These are phyloP conservation scores for Psococerastis gibbosa DNA, from an alignment of 2,888 invertebrate species.

Conservation along the genomic window DNA sequence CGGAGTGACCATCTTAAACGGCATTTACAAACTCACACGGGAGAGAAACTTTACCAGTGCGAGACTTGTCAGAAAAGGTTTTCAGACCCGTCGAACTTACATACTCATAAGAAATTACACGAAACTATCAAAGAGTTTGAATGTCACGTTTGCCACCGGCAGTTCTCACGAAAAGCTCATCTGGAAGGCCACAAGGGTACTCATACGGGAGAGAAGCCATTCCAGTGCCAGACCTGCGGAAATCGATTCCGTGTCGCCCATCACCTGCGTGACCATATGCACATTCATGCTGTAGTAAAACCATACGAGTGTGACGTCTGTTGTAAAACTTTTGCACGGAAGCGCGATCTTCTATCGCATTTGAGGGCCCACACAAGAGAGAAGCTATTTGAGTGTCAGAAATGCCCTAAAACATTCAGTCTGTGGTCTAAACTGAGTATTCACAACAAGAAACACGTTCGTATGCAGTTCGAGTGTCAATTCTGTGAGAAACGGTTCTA, in stretches of 20 bases:
- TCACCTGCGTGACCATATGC: not conserved
- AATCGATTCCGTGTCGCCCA: not conserved
- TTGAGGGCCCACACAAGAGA: conserved; percentile 9
- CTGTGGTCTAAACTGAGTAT: not conserved
- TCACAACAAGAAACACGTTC: not conserved
- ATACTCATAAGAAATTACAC: not conserved
- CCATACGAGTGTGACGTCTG: conserved; percentile 3
- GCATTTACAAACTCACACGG: not conserved
- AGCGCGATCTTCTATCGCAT: conserved; percentile 2
- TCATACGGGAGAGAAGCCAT: not conserved
- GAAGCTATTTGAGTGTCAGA: conserved; percentile 8
- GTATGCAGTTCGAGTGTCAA: too few relatives aligned
- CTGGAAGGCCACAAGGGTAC: not conserved
- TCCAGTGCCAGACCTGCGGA: not conserved
- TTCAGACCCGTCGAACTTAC: not conserved
- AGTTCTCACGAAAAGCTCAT: not conserved
- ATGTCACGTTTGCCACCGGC: not conserved
- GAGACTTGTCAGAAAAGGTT: not conserved
- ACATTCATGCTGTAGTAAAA: not conserved
- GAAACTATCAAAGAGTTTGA: not conserved
- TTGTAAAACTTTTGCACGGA: not conserved
- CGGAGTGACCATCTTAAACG: not conserved
- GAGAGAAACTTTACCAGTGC: not conserved
- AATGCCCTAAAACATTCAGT: not conserved
- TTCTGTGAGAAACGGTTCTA: too few relatives aligned